These are phyloP conservation scores for Thelaira solivaga DNA, from an alignment of 2,888 invertebrate genomes.

Conservation along the genomic window DNA sequence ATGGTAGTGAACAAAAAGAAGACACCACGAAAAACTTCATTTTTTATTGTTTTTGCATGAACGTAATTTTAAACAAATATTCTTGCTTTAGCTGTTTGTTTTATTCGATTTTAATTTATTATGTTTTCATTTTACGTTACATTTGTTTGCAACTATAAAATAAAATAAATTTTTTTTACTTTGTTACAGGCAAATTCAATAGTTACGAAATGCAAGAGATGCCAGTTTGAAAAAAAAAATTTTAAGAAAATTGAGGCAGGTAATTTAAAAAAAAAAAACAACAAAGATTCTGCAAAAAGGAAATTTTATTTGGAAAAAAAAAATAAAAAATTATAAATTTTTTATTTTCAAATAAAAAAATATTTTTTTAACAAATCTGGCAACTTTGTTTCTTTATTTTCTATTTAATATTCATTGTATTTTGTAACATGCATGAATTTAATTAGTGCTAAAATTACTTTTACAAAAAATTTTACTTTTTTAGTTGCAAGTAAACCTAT, in stretches of 20 bases:
- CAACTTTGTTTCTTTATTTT: not conserved
- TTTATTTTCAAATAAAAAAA: too few species aligned
- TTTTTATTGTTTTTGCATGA: too few species aligned
- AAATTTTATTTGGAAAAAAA: too few species aligned
- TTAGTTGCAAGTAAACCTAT: conserved; percentile 3
- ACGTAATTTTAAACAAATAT: not conserved
- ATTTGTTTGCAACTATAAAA: not conserved
- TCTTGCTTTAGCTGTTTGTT: conserved; percentile 20
- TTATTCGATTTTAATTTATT: conserved; percentile 61
- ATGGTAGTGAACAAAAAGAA: not conserved
- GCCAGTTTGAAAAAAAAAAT: not conserved
- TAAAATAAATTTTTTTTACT: conserved; percentile 48
- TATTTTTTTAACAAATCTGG: not conserved
- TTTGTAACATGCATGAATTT: conserved; percentile 65
- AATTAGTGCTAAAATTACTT: conserved; percentile 66
- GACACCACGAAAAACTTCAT: conserved; percentile 14
- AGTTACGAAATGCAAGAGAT: not conserved
- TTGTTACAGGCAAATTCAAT: conserved; percentile 6
- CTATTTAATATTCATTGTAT: not conserved
- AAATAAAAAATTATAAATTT: too few species aligned
- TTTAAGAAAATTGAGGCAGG: too few species aligned
- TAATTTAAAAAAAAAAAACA: too few species aligned
- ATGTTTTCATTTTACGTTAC: conserved; percentile 56
- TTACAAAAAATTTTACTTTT: conserved; percentile 44
- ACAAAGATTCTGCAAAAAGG: too few species aligned